Evolutionary conservation across 2,888 invertebrate genomes (phyloP).

Genomic region (Drosophila neotestacea): DNA sequence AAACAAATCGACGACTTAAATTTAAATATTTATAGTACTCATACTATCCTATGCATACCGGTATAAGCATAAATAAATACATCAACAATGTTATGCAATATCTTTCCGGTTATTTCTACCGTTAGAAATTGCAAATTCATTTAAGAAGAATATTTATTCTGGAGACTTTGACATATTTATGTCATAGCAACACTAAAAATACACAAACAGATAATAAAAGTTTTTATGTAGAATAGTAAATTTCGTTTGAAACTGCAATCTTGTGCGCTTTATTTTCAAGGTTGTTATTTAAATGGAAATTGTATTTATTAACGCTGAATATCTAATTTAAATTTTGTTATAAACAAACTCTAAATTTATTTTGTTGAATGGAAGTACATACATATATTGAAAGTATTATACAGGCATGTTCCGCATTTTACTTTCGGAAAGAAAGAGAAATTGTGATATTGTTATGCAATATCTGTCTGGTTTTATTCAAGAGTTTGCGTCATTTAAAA

Average conservation of each 20-base stretch:
- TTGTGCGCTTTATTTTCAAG: background rate
- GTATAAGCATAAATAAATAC: background rate
- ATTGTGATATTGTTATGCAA: no score
- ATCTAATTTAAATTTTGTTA: background rate
- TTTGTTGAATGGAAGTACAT: background rate
- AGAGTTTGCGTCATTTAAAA: no score
- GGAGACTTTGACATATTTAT: conserved; percentile 3
- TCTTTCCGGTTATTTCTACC: conserved; percentile 14
- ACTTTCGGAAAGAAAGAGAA: no score
- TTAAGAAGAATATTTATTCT: conserved; percentile 1
- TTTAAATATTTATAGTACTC: conserved; percentile 56
- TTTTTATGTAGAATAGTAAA: no score
- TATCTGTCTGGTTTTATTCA: no score
- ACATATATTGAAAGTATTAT: no score
- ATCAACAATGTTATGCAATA: conserved; percentile 24
- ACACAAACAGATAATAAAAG: background rate
- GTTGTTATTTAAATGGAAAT: background rate
- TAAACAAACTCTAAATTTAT: background rate
- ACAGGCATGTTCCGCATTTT: no score
- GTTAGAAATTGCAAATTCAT: conserved; percentile 42
- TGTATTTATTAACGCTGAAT: background rate
- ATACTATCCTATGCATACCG: conserved; percentile 15
- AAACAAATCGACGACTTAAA: conserved; percentile 29
- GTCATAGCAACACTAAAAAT: conserved; percentile 1
- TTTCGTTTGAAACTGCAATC: background rate